phyloP scores from a whole-genome alignment of 1,140 invertebrate species.

The Halyomorpha halys region DNA sequence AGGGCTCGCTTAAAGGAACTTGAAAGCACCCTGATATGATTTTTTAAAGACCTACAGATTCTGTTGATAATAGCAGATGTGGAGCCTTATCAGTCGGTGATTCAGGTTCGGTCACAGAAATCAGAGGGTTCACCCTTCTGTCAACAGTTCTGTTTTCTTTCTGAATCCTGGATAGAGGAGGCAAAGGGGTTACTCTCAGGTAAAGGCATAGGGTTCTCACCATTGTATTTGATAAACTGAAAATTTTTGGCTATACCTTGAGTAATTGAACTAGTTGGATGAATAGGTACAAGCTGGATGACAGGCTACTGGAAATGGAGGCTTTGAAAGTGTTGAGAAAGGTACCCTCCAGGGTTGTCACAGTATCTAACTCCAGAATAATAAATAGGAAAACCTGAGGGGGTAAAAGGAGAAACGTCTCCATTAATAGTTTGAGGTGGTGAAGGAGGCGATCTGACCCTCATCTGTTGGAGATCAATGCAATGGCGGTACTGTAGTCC shows the following conservation, averaged over 20 bases:
- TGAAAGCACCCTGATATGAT: slow-evolving; percentile 43
- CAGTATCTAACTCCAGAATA: too few relatives aligned
- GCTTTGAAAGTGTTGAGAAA: slow-evolving; percentile 29
- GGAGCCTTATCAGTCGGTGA: too few relatives aligned
- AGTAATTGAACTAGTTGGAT: too few relatives aligned
- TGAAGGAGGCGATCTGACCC: slow-evolving; percentile 26
- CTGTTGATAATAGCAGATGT: slow-evolving; percentile 17
- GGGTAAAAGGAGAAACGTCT: too few relatives aligned
- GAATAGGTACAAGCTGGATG: slow-evolving; percentile 13
- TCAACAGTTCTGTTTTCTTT: too few relatives aligned
- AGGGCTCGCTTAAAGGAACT: too few relatives aligned
- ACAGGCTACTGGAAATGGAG: slow-evolving; percentile 28
- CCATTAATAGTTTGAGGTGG: too few relatives aligned
- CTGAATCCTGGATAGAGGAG: too few relatives aligned
- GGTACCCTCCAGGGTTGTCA: too few relatives aligned
- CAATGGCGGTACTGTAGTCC: slow-evolving; percentile 27
- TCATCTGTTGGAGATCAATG: slow-evolving; percentile 30
- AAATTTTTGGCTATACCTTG: slow-evolving; percentile 23
- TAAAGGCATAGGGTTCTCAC: slow-evolving; percentile 25
- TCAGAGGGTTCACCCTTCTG: too few relatives aligned
- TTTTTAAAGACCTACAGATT: slow-evolving; percentile 34
- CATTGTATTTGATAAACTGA: slow-evolving; percentile 14
- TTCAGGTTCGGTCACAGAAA: too few relatives aligned
- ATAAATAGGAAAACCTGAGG: too few relatives aligned
- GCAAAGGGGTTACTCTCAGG: slow-evolving; percentile 28